Evolutionary conservation across 2,113 vertebrate species (phyloP).

Genomic region (Caranx ignobilis): DNA sequence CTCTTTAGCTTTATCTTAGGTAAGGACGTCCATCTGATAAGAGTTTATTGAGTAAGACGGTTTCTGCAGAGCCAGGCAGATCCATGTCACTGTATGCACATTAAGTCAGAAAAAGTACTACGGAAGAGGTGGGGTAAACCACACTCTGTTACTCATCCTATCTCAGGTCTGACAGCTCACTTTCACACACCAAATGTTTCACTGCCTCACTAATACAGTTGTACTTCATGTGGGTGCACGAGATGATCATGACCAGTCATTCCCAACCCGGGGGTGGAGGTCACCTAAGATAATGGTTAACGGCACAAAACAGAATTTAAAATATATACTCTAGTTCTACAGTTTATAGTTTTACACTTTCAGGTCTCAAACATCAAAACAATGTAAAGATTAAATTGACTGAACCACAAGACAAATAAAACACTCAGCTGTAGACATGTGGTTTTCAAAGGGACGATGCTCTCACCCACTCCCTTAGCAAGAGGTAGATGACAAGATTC

Average conservation of each 20-base stretch:
- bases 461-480: too few relatives aligned
- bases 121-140: background rate
- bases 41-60: background rate
- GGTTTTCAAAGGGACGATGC: too few relatives aligned
- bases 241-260: background rate
- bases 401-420: too few relatives aligned
- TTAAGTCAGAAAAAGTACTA: background rate
- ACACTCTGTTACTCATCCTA: background rate
- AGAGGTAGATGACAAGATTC: background rate
- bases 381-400: background rate
- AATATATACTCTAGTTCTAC: too few relatives aligned
- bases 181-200: too few relatives aligned
- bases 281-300: too few relatives aligned
- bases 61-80: background rate
- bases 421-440: background rate
- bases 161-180: background rate
- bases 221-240: background rate
- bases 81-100: slow-evolving; percentile 21
- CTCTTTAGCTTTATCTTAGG: background rate
- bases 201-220: background rate
- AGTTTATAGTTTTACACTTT: background rate
- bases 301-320: too few relatives aligned
- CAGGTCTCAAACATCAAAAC: background rate
- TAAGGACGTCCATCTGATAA: slow-evolving; percentile 20
- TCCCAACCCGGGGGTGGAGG: background rate